A percentile compares a stretch with the other conserved stretches of the same genome.
Conservation (phyloP, 2,113 vertebrate species). For the Cyprinodon variegatus region DNA sequence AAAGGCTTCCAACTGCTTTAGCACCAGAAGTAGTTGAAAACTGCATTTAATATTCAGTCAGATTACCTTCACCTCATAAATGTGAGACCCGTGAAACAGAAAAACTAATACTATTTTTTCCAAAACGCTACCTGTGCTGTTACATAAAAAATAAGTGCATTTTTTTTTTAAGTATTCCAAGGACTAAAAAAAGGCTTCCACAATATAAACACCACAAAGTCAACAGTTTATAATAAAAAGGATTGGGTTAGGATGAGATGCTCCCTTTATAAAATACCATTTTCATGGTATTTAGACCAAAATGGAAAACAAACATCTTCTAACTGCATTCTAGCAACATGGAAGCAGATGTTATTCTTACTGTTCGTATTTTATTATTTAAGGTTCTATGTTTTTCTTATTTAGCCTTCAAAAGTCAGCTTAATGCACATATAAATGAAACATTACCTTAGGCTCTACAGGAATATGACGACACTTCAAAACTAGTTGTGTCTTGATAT, state of each 20-base stretch:
- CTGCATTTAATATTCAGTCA: background rate
- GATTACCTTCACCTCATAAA: background rate
- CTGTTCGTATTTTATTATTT: background rate
- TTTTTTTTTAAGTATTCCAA: background rate
- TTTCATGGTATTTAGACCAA: too few species aligned
- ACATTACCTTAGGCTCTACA: too few species aligned
- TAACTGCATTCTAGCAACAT: too few species aligned
- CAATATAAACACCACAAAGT: too few species aligned
- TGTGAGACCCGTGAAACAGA: background rate
- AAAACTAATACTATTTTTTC: background rate
- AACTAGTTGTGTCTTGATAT: too few species aligned
- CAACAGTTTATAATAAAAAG: too few species aligned
- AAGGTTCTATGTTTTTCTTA: background rate
- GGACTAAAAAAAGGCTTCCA: background rate
- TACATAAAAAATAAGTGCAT: slow-evolving; percentile 29
- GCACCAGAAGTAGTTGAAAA: background rate
- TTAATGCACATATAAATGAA: too few species aligned
- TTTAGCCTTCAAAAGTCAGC: too few species aligned
- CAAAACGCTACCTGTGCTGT: slow-evolving; percentile 12
- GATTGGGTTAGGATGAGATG: too few species aligned
- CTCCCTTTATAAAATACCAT: too few species aligned
- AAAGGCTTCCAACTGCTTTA: background rate
- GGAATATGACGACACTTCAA: too few species aligned
- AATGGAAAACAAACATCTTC: too few species aligned
- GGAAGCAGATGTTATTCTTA: background rate